Evolutionary conservation across 2,888 invertebrate species (phyloP).

Genomic region (Pristionchus japonicus): DNA sequence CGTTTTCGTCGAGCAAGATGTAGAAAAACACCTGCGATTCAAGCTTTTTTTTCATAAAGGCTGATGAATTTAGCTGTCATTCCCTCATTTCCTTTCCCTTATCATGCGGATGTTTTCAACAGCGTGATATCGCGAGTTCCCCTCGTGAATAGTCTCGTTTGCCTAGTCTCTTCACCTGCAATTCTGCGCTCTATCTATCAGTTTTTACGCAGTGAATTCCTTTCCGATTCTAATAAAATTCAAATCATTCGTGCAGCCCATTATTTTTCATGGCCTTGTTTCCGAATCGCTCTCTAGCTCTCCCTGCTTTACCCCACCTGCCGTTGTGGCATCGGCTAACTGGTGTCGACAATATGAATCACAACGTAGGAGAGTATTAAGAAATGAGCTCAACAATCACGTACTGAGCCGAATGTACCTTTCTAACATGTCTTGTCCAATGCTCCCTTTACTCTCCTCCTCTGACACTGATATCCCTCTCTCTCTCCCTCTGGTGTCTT

Average conservation of each 20-base stretch:
- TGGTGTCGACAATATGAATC: too few species aligned
- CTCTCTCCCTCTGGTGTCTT: neutral
- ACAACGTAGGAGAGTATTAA: too few species aligned
- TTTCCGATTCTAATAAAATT: neutral
- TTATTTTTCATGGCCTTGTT: neutral
- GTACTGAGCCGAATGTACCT: too few species aligned
- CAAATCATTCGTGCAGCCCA: neutral
- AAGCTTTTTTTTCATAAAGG: neutral
- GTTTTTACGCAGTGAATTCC: too few species aligned
- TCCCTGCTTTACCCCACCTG: too few species aligned
- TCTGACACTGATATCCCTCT: conserved; percentile 27
- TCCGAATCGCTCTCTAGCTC: too few species aligned
- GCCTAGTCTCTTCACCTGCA: neutral
- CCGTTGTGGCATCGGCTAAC: too few species aligned
- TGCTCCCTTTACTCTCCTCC: neutral
- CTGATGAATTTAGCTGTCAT: neutral
- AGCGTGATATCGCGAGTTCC: neutral
- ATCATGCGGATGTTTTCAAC: neutral
- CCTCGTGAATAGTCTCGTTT: neutral
- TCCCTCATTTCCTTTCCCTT: neutral
- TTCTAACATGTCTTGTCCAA: neutral
- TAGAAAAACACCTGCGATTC: neutral
- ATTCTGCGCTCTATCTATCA: neutral
- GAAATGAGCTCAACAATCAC: too few species aligned
- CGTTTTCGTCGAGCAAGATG: neutral